Conservation (phyloP, 2,113 vertebrate genomes). For the Procavia capensis region DNA sequence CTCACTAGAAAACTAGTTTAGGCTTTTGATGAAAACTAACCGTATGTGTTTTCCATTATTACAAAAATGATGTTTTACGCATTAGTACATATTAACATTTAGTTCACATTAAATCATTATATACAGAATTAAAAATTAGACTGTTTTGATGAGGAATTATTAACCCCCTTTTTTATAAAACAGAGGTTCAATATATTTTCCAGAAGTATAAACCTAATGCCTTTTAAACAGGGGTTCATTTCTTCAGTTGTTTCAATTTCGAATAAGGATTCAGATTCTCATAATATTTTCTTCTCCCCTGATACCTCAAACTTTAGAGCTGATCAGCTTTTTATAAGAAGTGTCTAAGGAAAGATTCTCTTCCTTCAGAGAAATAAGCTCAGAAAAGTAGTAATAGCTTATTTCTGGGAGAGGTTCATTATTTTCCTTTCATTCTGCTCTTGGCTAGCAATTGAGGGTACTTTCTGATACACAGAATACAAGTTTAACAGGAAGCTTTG, state of each 20-base stretch:
- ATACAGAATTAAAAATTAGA: not conserved
- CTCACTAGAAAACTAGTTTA: not conserved
- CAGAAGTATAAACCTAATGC: not conserved
- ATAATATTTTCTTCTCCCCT: not conserved
- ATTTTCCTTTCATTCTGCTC: not conserved
- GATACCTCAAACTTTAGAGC: not conserved
- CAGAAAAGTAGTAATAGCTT: not conserved
- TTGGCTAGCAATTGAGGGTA: not conserved
- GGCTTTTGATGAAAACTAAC: not conserved
- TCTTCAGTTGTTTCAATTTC: not conserved
- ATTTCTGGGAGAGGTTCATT: not conserved
- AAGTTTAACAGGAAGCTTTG: not conserved
- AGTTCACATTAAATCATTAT: constrained; percentile 7
- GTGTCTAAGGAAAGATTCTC: not conserved
- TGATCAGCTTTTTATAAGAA: not conserved
- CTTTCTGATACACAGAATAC: not conserved
- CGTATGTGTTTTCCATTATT: constrained; percentile 37
- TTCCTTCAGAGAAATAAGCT: not conserved
- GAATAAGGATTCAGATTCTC: not conserved
- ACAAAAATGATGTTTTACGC: not conserved
- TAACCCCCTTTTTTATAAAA: not conserved
- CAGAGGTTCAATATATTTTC: not conserved
- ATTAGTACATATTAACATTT: not conserved
- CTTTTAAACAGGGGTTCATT: not conserved
- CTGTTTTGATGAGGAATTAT: not conserved